These are phyloP conservation scores for Polypedilum vanderplanki DNA, from an alignment of 1,140 invertebrate genomes.

Conservation along the genomic window DNA sequence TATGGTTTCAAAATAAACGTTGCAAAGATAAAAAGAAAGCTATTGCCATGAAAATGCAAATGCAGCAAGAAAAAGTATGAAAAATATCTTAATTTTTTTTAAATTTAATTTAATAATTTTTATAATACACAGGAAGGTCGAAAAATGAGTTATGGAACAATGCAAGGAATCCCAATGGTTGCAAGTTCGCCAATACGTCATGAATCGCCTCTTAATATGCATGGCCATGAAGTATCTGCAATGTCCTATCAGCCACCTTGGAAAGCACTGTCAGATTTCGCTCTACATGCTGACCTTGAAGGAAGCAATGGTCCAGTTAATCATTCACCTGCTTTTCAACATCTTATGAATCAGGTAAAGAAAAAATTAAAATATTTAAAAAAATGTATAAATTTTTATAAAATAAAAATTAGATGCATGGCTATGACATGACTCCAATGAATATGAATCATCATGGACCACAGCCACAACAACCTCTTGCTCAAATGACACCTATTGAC, in stretches of 20 bases:
- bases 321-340: conserved; percentile 86
- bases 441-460: conserved; percentile 37
- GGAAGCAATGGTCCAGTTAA: conserved; percentile 57
- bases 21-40: conserved; percentile 99
- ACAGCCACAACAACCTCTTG: conserved; percentile 49
- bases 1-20: conserved; percentile 99
- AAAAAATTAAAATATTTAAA: conserved; percentile 23
- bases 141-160: conserved; percentile 81
- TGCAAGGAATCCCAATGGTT: conserved; percentile 95
- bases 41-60: conserved; percentile 93
- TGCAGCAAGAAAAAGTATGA: conserved; percentile 96
- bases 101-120: neutral
- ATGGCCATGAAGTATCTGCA: conserved; percentile 76
- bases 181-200: conserved; percentile 91
- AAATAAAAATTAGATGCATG: conserved; percentile 64
- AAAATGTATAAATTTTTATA: no score
- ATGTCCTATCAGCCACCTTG: conserved; percentile 89
- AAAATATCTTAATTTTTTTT: conserved; percentile 21
- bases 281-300: conserved; percentile 87
- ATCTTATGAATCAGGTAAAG: conserved; percentile 86
- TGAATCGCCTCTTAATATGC: conserved; percentile 78
- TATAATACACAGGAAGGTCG: conserved; percentile 71
- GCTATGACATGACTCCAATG: conserved; percentile 66
- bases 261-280: conserved; percentile 94
- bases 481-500: conserved; percentile 52